A percentile compares a stretch with the other conserved stretches of the same genome.
These are phyloP conservation scores for Chaetogeoica ovagalla DNA, from an alignment of 2,888 invertebrate genomes.

Conservation along the genomic window DNA sequence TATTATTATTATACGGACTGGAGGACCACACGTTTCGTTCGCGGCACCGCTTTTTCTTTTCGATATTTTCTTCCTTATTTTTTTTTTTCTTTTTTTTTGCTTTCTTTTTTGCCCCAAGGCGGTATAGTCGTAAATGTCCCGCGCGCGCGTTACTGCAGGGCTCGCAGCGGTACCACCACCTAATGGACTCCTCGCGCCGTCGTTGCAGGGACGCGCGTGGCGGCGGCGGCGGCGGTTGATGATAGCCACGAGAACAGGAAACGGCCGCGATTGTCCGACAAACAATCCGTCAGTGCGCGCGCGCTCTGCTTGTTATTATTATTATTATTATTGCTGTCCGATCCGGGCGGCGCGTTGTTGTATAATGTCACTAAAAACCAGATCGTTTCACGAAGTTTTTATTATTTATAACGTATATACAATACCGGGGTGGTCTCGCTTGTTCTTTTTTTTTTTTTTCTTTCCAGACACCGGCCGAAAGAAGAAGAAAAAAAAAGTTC, in stretches of 20 bases:
- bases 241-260: constrained; percentile 52
- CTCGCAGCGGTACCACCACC: no score
- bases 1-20: no score
- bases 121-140: no score
- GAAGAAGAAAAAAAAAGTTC: constrained; percentile 6
- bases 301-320: not conserved
- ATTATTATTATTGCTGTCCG: not conserved
- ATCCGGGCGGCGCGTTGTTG: constrained; percentile 26
- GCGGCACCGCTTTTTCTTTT: no score
- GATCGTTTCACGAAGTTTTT: constrained; percentile 44
- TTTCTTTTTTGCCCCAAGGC: no score
- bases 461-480: constrained; percentile 24
- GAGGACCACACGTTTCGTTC: no score
- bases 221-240: constrained; percentile 31
- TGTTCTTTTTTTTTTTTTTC: no score
- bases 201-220: not conserved
- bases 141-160: no score
- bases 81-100: no score
- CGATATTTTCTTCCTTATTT: no score
- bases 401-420: constrained; percentile 41
- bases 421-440: constrained; percentile 46
- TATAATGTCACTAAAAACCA: constrained; percentile 51
- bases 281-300: constrained; percentile 43
- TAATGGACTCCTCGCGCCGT: constrained; percentile 19
- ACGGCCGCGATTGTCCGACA: constrained; percentile 47